Conservation (phyloP, 2,888 invertebrate genomes). For the Biston betularia region DNA sequence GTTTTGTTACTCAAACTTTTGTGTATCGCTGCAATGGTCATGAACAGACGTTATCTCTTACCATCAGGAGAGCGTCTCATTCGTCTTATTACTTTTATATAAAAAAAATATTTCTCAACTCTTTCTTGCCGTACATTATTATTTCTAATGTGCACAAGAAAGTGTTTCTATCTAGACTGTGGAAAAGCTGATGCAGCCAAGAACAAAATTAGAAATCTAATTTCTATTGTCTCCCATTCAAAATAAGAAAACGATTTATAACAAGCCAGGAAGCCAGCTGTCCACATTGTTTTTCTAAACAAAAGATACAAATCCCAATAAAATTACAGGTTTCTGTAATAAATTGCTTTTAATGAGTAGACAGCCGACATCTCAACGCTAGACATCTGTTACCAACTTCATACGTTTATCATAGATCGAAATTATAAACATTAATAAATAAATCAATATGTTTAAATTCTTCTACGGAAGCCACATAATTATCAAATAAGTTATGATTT, state of each 20-base stretch:
- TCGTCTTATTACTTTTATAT: too few relatives aligned
- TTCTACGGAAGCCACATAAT: conserved; percentile 41
- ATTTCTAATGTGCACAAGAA: neutral
- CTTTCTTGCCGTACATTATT: too few relatives aligned
- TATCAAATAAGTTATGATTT: conserved; percentile 42
- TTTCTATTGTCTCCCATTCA: conserved; percentile 1
- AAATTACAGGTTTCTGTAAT: conserved; percentile 23
- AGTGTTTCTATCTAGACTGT: too few relatives aligned
- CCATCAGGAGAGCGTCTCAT: too few relatives aligned
- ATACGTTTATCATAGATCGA: conserved; percentile 39
- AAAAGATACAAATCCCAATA: conserved; percentile 27
- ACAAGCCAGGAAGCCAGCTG: conserved; percentile 5
- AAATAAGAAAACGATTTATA: conserved; percentile 9
- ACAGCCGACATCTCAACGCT: conserved; percentile 25
- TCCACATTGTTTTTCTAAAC: conserved; percentile 14
- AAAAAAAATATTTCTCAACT: too few relatives aligned
- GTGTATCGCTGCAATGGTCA: too few relatives aligned
- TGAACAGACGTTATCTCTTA: too few relatives aligned
- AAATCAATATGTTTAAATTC: conserved; percentile 46
- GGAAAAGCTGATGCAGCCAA: too few relatives aligned
- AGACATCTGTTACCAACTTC: conserved; percentile 36
- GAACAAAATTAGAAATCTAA: neutral
- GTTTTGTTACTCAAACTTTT: too few relatives aligned
- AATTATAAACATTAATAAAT: conserved; percentile 33
- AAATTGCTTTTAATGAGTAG: conserved; percentile 29